phyloP scores from a whole-genome alignment of 2,113 vertebrate species.

The Pluvialis apricaria region DNA sequence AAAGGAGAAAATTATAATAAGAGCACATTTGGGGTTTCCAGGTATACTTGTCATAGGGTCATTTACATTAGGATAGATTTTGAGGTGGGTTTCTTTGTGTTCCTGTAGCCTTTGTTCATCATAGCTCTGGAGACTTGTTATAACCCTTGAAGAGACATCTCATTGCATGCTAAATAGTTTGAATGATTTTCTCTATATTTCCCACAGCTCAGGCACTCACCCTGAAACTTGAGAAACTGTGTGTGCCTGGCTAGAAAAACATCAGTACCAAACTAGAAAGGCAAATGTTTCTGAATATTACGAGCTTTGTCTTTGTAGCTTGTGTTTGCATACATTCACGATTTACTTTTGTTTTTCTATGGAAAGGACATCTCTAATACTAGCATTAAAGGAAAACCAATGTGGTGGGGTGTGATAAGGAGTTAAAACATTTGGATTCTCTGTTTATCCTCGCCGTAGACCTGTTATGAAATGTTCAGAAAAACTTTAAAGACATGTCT shows the following conservation, averaged over 20 bases:
- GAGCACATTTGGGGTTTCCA: background rate
- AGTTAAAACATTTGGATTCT: background rate
- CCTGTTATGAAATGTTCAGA: background rate
- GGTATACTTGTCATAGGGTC: background rate
- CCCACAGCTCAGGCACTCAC: background rate
- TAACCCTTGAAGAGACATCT: background rate
- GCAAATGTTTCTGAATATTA: background rate
- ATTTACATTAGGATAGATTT: background rate
- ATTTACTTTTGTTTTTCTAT: background rate
- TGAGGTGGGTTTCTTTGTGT: background rate
- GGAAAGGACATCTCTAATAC: background rate
- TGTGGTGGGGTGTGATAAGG: background rate
- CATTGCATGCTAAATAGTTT: background rate
- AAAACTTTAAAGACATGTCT: background rate
- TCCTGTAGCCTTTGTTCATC: background rate
- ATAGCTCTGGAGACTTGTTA: background rate
- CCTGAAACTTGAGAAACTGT: background rate
- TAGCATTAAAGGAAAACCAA: background rate
- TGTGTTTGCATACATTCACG: rapidly evolving
- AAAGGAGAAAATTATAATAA: background rate
- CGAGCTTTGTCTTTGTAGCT: background rate
- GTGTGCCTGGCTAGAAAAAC: background rate
- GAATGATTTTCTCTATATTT: background rate
- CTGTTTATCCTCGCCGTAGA: background rate
- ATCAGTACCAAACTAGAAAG: background rate